A percentile compares a stretch with the other conserved stretches of the same genome.
Evolutionary conservation across 2,113 vertebrate species (phyloP).

Genomic region (Amblyornis subalaris): DNA sequence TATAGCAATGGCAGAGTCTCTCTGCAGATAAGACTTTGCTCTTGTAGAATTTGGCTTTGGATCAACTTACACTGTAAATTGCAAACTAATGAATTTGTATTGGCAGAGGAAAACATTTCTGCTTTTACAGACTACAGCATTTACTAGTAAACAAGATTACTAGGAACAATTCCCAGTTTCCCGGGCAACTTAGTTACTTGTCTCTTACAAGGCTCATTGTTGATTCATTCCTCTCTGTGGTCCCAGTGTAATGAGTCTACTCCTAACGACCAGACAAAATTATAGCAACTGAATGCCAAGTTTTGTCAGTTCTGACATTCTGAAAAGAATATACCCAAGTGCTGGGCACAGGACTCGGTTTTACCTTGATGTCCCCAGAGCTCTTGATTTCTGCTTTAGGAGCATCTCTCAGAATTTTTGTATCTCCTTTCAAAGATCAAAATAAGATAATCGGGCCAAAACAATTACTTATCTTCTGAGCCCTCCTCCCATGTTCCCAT

Average conservation of each 20-base stretch:
- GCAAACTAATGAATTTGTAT: conserved; percentile 62
- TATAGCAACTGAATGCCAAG: not conserved
- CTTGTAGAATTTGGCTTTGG: conserved; percentile 20
- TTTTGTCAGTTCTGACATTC: not conserved
- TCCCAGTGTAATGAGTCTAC: not conserved
- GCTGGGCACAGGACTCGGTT: not conserved
- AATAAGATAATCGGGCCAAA: not conserved
- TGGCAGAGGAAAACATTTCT: conserved; percentile 45
- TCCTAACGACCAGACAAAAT: not conserved
- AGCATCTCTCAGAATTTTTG: not conserved
- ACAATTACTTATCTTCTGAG: not conserved
- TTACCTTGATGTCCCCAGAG: not conserved
- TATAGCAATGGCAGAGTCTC: not conserved
- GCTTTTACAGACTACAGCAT: conserved; percentile 26
- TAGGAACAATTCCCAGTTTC: conserved; percentile 57
- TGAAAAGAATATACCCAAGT: not conserved
- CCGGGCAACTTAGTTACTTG: conserved; percentile 58
- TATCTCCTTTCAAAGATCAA: not conserved
- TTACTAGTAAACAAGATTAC: conserved; percentile 60
- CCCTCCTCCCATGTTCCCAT: not conserved
- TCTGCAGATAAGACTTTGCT: conserved; percentile 46
- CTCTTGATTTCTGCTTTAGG: not conserved
- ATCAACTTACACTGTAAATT: conserved; percentile 47
- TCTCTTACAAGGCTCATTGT: conserved; percentile 8
- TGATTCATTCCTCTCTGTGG: conserved; percentile 16